These are phyloP conservation scores for Anastatus disparis DNA, from an alignment of 1,140 invertebrate genomes.

Conservation along the genomic window DNA sequence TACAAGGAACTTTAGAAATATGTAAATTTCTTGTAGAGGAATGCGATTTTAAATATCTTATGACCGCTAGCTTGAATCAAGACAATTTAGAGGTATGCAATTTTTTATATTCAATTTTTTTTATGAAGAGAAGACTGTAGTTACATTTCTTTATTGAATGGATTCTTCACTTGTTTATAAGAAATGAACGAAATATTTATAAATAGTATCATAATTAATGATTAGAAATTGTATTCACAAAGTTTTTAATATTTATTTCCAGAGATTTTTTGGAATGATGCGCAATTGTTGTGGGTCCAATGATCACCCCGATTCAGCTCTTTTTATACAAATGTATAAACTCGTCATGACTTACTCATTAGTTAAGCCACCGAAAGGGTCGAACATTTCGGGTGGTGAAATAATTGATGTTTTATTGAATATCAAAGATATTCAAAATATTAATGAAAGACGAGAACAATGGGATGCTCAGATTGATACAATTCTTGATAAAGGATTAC, in stretches of 20 bases:
- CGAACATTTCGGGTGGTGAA: slow-evolving; percentile 24
- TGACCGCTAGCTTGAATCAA: slow-evolving; percentile 25
- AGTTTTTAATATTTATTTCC: slow-evolving; percentile 11
- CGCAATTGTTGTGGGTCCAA: slow-evolving; percentile 30
- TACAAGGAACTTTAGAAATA: slow-evolving; percentile 25
- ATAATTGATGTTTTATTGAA: slow-evolving; percentile 2
- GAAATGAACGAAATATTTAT: no score
- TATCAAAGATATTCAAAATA: neutral
- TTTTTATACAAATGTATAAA: no score
- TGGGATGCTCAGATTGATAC: no score
- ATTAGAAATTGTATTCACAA: no score
- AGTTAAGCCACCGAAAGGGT: slow-evolving; percentile 31
- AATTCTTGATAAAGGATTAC: neutral
- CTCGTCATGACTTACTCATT: slow-evolving; percentile 29
- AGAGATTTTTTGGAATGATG: slow-evolving; percentile 37
- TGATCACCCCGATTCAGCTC: slow-evolving; percentile 34
- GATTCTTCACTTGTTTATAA: no score
- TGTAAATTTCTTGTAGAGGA: slow-evolving; percentile 6
- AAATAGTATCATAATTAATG: no score
- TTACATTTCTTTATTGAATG: no score
- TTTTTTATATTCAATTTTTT: no score
- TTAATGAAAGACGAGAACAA: neutral
- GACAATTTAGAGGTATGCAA: slow-evolving; percentile 29
- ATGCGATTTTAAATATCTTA: slow-evolving; percentile 31
- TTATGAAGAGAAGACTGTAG: no score